Base-by-base conservation (phyloP, 1,140 invertebrate species). In the Lanistes nyassanus region DNA sequence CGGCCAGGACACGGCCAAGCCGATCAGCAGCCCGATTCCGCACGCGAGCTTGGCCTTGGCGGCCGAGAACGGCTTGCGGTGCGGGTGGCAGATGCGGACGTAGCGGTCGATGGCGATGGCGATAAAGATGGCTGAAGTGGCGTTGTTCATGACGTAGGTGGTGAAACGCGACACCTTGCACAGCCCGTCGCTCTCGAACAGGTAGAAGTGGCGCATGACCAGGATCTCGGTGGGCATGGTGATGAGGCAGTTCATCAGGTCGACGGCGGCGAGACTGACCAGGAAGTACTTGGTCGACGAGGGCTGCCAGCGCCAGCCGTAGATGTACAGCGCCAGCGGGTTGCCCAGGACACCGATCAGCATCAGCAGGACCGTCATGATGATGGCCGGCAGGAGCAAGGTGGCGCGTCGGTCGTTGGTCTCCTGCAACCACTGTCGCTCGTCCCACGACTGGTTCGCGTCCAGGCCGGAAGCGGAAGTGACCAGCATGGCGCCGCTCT, bases 91-190 rank as follows among this genome's bases (percentile, higher is more conserved):
- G n/a, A 87, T 83, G 67, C 83, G 83, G 31, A 82, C 67, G 76
- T 82, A 87, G 23, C 85, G 69, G 67, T 87, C 85, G 36, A 83
- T 72, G 36, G 84, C 81, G 37, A 87, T 87, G 47, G 82, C 62
- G 7, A 87, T 73, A 16, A 87, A 71, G 23, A 83, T 74, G 1
- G 79, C 64, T 19, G 79, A 68, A 16, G 81, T 80, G n/a, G 82
- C 77, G 53, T 82, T 79, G 39, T 77, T 81, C 47, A 81, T 80
- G 68, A 82, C 80, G 74, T 81, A 86, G 23, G 80, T 79, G 13
- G 82, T 71, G 67, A 84, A 84, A n/a, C 83, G 58, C 4, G 81
- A 77, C 13, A 83, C 69, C 70, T 72, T 72, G 60, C 85, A 87
- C 29, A 82, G 71, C 16, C 74, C 65, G 39, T 79, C 77, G n/a